A percentile compares a stretch with the other conserved stretches of the same genome.
phyloP scores from a whole-genome alignment of 2,113 vertebrate species.

The Cyphomyrus plagiostoma region DNA sequence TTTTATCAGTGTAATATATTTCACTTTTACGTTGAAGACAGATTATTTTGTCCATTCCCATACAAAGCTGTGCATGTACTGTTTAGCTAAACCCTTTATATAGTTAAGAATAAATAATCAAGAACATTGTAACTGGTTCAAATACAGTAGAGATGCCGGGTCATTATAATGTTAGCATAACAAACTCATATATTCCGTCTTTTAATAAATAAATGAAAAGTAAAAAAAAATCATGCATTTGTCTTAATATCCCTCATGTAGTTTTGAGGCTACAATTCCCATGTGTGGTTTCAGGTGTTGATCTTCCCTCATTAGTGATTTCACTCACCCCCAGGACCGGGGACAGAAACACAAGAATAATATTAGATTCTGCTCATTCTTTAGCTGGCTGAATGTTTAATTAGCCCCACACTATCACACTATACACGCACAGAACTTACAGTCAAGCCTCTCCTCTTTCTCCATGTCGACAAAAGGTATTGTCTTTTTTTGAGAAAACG shows the following conservation, averaged over 20 bases:
- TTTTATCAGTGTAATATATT: background rate
- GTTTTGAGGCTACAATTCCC: background rate
- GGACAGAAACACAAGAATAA: background rate
- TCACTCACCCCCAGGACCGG: background rate
- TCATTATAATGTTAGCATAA: background rate
- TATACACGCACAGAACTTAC: background rate
- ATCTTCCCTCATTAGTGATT: background rate
- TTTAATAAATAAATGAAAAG: background rate
- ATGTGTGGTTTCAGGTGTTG: background rate
- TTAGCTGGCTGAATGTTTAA: background rate
- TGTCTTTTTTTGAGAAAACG: background rate
- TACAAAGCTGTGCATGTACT: background rate
- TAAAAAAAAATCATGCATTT: background rate
- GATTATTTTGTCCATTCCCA: background rate
- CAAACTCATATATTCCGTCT: background rate
- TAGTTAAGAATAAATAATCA: background rate
- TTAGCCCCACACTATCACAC: background rate
- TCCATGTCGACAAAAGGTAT: background rate
- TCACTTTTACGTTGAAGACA: background rate
- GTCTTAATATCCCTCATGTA: background rate
- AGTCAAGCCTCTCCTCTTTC: background rate
- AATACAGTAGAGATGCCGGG: background rate
- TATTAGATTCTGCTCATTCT: background rate
- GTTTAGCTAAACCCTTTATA: background rate
- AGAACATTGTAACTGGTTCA: background rate